Evolutionary conservation across 2,888 invertebrate genomes (phyloP), one percentile per base, ranked within the genome.

Genomic region (Drosophila greeni): DNA sequence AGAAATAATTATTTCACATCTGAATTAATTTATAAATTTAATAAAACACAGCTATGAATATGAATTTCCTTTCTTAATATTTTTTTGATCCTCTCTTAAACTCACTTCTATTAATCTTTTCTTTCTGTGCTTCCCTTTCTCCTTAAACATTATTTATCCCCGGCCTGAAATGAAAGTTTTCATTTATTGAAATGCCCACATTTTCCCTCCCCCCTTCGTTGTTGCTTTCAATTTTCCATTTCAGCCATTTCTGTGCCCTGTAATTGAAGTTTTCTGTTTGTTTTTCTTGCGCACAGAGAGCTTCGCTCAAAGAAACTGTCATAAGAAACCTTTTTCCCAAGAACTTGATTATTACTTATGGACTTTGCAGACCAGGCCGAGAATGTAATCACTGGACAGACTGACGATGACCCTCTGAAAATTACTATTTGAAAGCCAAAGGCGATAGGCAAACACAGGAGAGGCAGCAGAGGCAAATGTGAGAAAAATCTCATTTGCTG

Each of bases 391-490:
- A 69, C 61, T 66, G 69, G 40, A 48, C 52, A 39, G 37, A 40
- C 68, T 51, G 45, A 29, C 39, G 39, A 34, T 29, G 39, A 53
- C 37, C 61, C 26, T 18, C 40, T 16, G 52, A 39, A 66, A 69
- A 67, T 67, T 53, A 60, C 66, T 67, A 69, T 67, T 67, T 69
- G 61, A 69, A 67, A 69, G 70, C 66, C 70, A 59, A 36, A 23
- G 61, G 66, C 66, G 39, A 47, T 52, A 20, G 29, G 51, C 59
- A 68, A 52, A 67, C 39, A 26, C 31, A 12, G 23, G 18, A 37
- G 37, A 20, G 37, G 18, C 31, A 40, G 18, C 31, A 40, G 23
- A 60, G 53, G 61, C 70, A 67, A 67, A 67, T 67, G 52, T 67
- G 70, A 52, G 52, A 52, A 43, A 67, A 67, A 67, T 66, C 66